A percentile compares a stretch with the other conserved stretches of the same genome.
These are phyloP conservation scores for Tupiocoris notatus DNA, from an alignment of 2,888 invertebrate species.

Conservation along the genomic window DNA sequence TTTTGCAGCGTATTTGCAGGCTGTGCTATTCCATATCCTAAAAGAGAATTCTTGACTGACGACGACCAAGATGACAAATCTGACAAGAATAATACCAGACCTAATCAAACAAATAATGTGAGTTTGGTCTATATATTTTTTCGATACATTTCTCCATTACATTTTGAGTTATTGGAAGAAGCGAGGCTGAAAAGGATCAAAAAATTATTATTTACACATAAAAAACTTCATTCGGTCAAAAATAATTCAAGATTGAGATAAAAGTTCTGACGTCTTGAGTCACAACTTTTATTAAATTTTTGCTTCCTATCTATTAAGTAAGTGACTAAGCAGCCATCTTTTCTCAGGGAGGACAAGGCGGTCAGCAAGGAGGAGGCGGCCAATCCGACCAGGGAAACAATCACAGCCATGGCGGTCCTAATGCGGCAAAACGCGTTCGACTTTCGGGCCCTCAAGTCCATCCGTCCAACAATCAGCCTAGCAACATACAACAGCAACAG, in stretches of 20 bases:
- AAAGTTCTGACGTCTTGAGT: too few relatives aligned
- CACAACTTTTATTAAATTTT: too few relatives aligned
- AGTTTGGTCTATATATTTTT: too few relatives aligned
- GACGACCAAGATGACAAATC: constrained; percentile 95
- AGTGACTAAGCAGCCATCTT: neutral
- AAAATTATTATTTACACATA: too few relatives aligned
- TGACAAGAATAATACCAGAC: constrained; percentile 56
- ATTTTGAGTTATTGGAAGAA: too few relatives aligned
- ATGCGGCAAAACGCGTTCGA: constrained; percentile 63
- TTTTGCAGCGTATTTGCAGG: constrained; percentile 80
- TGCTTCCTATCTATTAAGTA: too few relatives aligned
- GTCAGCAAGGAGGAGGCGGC: constrained; percentile 49
- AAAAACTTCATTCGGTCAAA: too few relatives aligned
- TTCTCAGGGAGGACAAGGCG: constrained; percentile 50
- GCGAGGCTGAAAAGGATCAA: too few relatives aligned
- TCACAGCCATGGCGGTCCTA: constrained; percentile 59
- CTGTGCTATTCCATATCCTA: constrained; percentile 95
- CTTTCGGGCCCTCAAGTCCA: constrained; percentile 61
- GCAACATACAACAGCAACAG: constrained; percentile 54
- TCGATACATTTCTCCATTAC: too few relatives aligned
- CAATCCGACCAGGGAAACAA: constrained; percentile 51
- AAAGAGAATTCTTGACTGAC: constrained; percentile 94
- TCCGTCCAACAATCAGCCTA: constrained; percentile 57
- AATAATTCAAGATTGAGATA: too few relatives aligned
- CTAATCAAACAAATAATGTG: constrained; percentile 49